These are phyloP conservation scores for Tipula confusa DNA, from an alignment of 2,888 invertebrate genomes.

Conservation along the genomic window DNA sequence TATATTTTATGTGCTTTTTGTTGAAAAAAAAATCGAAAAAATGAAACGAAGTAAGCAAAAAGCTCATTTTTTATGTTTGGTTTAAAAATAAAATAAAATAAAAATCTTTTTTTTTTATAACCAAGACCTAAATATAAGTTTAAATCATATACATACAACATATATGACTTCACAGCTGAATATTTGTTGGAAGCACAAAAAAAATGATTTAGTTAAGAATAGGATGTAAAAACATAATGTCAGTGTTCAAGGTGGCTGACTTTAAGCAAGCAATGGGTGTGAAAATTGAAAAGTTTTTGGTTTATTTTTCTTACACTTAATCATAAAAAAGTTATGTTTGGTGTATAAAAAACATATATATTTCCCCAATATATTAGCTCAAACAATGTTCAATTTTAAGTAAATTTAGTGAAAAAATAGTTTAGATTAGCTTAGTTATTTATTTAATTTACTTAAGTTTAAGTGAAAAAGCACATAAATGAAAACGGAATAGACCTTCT, in stretches of 20 bases:
- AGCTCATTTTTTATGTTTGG: background rate
- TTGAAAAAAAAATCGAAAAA: background rate
- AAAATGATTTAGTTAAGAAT: background rate
- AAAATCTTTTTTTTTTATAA: background rate
- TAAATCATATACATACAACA: too few relatives aligned
- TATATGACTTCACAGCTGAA: background rate
- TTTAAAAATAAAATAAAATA: background rate
- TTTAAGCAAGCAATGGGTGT: background rate
- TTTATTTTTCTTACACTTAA: background rate
- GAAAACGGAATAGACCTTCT: too few relatives aligned
- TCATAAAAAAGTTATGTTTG: background rate
- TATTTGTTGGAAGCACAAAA: background rate
- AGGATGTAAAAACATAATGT: background rate
- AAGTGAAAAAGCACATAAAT: too few relatives aligned
- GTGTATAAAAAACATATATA: background rate
- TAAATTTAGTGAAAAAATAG: background rate
- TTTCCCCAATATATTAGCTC: background rate
- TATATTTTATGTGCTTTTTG: background rate
- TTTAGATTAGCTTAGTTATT: background rate
- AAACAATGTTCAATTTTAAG: background rate
- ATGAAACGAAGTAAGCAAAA: too few relatives aligned
- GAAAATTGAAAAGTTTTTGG: background rate
- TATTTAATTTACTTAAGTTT: too few relatives aligned
- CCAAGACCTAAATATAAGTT: background rate
- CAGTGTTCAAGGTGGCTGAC: background rate